phyloP scores from a whole-genome alignment of 2,888 invertebrate species.

The Prosapia bicincta region DNA sequence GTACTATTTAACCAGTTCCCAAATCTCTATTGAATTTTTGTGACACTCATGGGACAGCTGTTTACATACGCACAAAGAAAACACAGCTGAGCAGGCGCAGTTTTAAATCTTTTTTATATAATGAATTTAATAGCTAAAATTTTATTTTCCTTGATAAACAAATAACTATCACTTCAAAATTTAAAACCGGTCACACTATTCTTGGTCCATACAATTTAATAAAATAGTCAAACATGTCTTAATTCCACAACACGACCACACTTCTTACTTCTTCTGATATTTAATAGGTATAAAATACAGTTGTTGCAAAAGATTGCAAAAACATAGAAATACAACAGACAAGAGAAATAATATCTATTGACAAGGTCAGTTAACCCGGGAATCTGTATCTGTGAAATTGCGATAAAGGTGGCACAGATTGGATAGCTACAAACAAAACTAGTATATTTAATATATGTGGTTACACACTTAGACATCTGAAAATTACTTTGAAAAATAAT shows the following conservation, averaged over 20 bases:
- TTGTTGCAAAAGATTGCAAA: not conserved
- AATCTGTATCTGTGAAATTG: not conserved
- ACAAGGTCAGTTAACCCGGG: not conserved
- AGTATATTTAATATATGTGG: too few relatives aligned
- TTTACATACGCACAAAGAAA: slow-evolving; percentile 14
- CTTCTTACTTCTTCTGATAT: too few relatives aligned
- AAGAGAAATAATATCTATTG: not conserved
- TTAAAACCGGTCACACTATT: not conserved
- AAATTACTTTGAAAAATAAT: too few relatives aligned
- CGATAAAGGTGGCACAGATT: not conserved
- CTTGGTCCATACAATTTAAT: too few relatives aligned
- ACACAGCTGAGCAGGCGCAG: slow-evolving; percentile 6
- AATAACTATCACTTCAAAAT: not conserved
- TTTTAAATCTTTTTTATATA: not conserved
- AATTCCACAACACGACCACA: too few relatives aligned
- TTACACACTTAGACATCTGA: too few relatives aligned
- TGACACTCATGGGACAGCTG: slow-evolving; percentile 19
- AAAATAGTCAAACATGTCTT: too few relatives aligned
- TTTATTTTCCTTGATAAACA: not conserved
- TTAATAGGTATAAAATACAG: too few relatives aligned
- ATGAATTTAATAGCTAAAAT: not conserved
- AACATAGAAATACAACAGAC: not conserved
- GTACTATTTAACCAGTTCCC: too few relatives aligned
- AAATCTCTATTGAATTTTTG: too few relatives aligned
- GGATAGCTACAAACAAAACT: too few relatives aligned